These are phyloP conservation scores for Leptinotarsa texana DNA, from an alignment of 1,140 invertebrate species.

Conservation along the genomic window DNA sequence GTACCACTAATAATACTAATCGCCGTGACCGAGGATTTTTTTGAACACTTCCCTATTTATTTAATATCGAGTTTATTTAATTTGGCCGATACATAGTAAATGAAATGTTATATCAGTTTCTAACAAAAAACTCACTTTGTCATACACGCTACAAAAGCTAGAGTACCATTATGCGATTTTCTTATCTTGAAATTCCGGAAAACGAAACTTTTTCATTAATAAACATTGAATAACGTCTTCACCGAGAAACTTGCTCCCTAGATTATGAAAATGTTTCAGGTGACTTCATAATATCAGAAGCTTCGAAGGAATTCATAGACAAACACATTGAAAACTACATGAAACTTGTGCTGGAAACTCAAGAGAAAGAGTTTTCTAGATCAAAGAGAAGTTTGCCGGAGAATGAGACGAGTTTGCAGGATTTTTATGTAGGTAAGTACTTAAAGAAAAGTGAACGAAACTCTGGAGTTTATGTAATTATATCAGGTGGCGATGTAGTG, in stretches of 20 bases:
- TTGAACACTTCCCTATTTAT: too few relatives aligned
- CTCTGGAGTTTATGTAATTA: neutral
- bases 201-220: neutral
- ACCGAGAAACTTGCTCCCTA: neutral
- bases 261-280: neutral
- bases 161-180: too few relatives aligned
- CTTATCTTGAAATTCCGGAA: too few relatives aligned
- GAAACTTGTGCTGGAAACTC: slow-evolving; percentile 33
- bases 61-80: too few relatives aligned
- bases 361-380: slow-evolving; percentile 27
- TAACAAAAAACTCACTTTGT: too few relatives aligned
- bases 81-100: too few relatives aligned
- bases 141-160: too few relatives aligned
- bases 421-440: slow-evolving; percentile 14
- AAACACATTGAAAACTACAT: slow-evolving; percentile 44
- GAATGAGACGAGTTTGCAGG: neutral
- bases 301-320: slow-evolving; percentile 40
- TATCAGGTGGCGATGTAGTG: neutral
- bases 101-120: too few relatives aligned
- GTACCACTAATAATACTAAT: too few relatives aligned
- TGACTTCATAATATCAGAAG: slow-evolving; percentile 24
- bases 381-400: slow-evolving; percentile 36
- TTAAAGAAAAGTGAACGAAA: neutral
- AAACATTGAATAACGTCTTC: neutral
- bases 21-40: too few relatives aligned